Percentiles rank a stretch among this genome's conserved stretches.
Evolutionary conservation across 2,888 invertebrate genomes (phyloP).

Genomic region (Napeogenes inachia): DNA sequence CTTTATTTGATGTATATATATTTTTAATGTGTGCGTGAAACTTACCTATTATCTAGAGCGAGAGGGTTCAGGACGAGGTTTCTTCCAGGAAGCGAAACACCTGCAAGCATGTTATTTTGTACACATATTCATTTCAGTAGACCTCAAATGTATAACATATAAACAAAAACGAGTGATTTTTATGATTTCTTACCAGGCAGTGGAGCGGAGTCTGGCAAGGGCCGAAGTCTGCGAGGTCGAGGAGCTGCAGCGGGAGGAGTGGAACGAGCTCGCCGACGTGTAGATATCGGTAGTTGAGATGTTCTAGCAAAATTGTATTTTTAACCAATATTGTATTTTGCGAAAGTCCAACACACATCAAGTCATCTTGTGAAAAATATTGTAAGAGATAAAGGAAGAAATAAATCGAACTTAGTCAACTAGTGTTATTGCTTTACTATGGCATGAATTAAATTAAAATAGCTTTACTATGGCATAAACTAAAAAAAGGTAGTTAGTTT

Average conservation of each 20-base stretch:
- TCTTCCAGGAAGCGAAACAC: conserved; percentile 49
- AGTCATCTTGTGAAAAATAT: not conserved
- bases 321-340: not conserved
- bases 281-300: conserved; percentile 64
- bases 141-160: no score
- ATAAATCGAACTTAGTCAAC: no score
- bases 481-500: no score
- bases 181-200: conserved; percentile 52
- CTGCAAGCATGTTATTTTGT: conserved; percentile 36
- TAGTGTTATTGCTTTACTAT: no score
- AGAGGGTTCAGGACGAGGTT: conserved; percentile 50
- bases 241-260: conserved; percentile 63
- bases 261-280: conserved; percentile 61
- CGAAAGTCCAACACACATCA: not conserved
- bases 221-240: conserved; percentile 58
- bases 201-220: conserved; percentile 68
- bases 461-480: no score
- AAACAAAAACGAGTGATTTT: not conserved
- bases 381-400: no score
- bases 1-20: no score
- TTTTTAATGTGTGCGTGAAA: conserved; percentile 12
- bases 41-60: conserved; percentile 59
- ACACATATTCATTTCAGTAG: no score
- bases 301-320: conserved; percentile 44
- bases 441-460: no score